Conservation (phyloP, 2,113 vertebrate genomes). For the Gasterosteus nipponicus region DNA sequence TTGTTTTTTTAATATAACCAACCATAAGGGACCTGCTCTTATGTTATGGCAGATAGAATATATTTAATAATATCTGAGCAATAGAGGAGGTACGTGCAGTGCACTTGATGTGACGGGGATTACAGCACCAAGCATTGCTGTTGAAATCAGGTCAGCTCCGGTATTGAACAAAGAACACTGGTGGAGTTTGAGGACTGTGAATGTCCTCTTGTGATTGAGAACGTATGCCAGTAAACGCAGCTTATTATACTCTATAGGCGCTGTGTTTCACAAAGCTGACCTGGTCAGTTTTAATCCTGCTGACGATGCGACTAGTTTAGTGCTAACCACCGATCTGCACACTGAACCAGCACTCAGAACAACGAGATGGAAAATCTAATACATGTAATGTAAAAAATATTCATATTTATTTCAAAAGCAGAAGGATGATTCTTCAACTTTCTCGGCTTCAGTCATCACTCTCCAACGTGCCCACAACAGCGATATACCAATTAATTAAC, state of each 20-base stretch:
- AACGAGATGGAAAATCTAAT: neutral
- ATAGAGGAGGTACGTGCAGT: neutral
- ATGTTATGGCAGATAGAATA: conserved; percentile 11
- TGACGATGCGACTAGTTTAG: conserved; percentile 46
- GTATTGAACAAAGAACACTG: conserved; percentile 45
- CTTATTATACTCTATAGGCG: conserved; percentile 47
- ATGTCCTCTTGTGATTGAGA: conserved; percentile 34
- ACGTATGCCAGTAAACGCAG: conserved; percentile 32
- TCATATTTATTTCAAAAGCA: neutral
- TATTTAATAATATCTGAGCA: conserved; percentile 6
- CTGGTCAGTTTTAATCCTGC: conserved; percentile 74
- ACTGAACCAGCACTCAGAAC: conserved; percentile 1
- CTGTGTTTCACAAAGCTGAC: conserved; percentile 55
- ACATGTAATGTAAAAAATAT: neutral
- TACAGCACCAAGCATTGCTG: conserved; percentile 4
- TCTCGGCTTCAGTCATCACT: neutral
- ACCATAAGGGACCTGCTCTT: neutral
- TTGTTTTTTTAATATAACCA: conserved; percentile 20
- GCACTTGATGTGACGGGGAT: neutral
- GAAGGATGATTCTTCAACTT: neutral
- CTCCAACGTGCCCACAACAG: neutral
- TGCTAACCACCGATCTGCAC: conserved; percentile 13
- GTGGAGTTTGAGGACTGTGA: conserved; percentile 23
- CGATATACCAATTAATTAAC: neutral
- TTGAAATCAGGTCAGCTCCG: neutral